Conservation (phyloP, 2,888 invertebrate species). For the Drosophila cognata region DNA sequence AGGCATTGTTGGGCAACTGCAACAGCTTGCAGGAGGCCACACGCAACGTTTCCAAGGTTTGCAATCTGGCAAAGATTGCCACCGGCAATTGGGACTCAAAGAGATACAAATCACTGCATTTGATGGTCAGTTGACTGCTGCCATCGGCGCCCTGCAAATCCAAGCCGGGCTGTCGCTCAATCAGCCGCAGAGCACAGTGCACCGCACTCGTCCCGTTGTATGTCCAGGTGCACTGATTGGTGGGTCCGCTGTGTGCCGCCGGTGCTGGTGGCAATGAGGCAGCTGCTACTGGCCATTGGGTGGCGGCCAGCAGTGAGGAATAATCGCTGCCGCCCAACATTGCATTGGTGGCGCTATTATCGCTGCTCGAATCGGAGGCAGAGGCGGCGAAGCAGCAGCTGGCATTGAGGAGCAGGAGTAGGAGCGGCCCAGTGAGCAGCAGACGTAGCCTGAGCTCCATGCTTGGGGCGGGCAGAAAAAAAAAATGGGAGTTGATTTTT, state of each 20-base stretch:
- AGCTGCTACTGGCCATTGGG: constrained; percentile 28
- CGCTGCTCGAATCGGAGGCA: constrained; percentile 24
- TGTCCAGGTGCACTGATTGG: constrained; percentile 86
- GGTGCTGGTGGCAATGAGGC: constrained; percentile 35
- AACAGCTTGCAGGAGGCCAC: constrained; percentile 93
- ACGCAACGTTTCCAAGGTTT: constrained; percentile 89
- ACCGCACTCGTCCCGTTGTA: constrained; percentile 86
- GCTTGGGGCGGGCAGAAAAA: constrained; percentile 5
- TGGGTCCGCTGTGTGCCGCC: constrained; percentile 63
- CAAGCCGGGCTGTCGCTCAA: constrained; percentile 88
- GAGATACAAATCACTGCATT: constrained; percentile 92
- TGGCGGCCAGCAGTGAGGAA: constrained; percentile 55
- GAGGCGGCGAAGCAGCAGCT: constrained; percentile 25
- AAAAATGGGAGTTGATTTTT: neutral
- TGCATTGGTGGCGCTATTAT: constrained; percentile 57
- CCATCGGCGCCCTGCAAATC: constrained; percentile 88
- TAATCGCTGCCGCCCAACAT: constrained; percentile 71
- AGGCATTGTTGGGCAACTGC: constrained; percentile 90
- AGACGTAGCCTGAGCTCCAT: constrained; percentile 42
- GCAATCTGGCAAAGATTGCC: constrained; percentile 90
- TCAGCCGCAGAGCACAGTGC: constrained; percentile 89
- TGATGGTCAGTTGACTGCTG: constrained; percentile 90
- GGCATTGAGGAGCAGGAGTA: constrained; percentile 10
- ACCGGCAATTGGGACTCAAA: constrained; percentile 92
- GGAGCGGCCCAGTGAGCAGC: constrained; percentile 21